Evolutionary conservation across 2,797 vertebrate species (phyloP).

Genomic region (Lepilemur ruficaudatus): DNA sequence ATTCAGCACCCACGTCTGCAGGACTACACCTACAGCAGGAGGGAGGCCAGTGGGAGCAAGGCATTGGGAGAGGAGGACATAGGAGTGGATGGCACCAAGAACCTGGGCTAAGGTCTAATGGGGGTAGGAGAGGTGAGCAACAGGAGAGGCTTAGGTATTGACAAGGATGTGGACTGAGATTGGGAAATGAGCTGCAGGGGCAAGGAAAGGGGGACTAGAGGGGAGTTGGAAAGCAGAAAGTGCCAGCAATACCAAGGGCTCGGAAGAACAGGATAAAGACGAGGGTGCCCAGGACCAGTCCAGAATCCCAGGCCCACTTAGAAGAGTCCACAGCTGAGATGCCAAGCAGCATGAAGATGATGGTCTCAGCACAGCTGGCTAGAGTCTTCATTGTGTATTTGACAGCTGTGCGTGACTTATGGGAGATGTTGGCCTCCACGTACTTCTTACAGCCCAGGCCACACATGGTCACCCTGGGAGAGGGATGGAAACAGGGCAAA

Average conservation of each 20-base stretch:
- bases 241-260: constrained; percentile 87
- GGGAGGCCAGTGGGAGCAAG: constrained; percentile 70
- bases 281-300: constrained; percentile 94
- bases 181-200: neutral
- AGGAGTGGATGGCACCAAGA: constrained; percentile 19
- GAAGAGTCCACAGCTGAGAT: constrained; percentile 96
- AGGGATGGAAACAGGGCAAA: neutral
- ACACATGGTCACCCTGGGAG: constrained; percentile 94
- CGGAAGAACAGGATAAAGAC: constrained; percentile 96
- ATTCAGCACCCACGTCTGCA: constrained; percentile 95
- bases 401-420: constrained; percentile 96
- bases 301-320: constrained; percentile 98
- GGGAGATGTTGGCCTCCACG: constrained; percentile 97
- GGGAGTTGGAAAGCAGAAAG: neutral
- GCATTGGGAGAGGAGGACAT: constrained; percentile 56
- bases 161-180: constrained; percentile 15
- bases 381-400: constrained; percentile 98
- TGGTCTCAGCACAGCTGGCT: constrained; percentile 96
- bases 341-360: constrained; percentile 98
- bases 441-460: constrained; percentile 97
- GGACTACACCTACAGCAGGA: constrained; percentile 90
- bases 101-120: constrained; percentile 39
- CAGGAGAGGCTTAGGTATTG: constrained; percentile 4
- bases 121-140: constrained; percentile 45
- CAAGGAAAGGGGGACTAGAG: neutral